Conservation (phyloP, 35 echinoderm and acorn worm genomes). For the Holothuria glaberrima region DNA sequence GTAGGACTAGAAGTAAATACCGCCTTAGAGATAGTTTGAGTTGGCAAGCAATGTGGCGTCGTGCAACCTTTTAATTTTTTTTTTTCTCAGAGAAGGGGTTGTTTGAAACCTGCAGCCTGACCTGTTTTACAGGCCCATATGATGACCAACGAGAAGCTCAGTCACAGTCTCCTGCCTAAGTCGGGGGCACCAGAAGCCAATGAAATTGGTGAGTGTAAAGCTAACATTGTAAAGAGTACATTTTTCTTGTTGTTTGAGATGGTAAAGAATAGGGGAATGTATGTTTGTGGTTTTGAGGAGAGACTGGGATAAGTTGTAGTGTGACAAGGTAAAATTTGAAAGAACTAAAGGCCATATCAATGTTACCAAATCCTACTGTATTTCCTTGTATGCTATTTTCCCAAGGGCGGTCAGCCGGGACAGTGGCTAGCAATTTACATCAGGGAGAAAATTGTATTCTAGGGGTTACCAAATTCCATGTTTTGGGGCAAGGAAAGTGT, state of each 20-base stretch:
- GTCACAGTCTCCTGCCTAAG: background rate
- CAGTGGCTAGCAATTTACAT: background rate
- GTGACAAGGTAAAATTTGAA: no score
- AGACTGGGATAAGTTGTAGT: background rate
- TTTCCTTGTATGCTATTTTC: background rate
- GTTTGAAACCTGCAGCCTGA: no score
- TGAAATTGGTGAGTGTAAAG: no score
- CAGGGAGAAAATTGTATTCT: background rate
- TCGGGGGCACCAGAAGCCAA: background rate
- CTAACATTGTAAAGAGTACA: background rate
- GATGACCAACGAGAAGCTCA: background rate
- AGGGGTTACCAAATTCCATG: background rate
- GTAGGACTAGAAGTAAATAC: background rate
- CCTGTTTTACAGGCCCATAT: background rate
- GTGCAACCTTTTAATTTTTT: background rate
- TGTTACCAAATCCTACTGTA: background rate
- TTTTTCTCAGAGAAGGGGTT: no score
- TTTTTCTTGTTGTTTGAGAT: background rate
- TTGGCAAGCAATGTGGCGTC: conserved; percentile 9
- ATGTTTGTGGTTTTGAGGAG: no score
- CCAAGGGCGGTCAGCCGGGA: background rate
- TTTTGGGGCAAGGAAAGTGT: background rate
- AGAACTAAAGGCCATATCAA: no score
- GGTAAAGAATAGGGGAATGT: no score
- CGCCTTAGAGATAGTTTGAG: background rate